Percentiles rank a stretch among this genome's conserved stretches.
Conservation (phyloP, 2,113 vertebrate species). For the Cariama cristata region DNA sequence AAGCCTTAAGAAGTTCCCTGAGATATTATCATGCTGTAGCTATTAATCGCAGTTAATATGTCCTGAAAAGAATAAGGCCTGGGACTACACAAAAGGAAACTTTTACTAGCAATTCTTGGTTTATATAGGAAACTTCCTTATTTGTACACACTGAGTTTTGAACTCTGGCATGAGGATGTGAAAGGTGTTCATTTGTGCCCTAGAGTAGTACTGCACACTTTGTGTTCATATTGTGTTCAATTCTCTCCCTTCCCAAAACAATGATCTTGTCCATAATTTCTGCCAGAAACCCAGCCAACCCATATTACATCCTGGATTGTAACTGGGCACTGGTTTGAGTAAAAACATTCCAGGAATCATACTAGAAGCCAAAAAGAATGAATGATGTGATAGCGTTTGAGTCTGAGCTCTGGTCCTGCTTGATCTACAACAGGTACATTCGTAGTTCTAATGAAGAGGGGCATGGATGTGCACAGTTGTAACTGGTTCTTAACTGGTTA, state of each 20-base stretch:
- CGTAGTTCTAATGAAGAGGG: neutral
- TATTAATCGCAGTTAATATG: neutral
- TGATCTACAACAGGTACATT: neutral
- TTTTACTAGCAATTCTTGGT: neutral
- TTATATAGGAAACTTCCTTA: neutral
- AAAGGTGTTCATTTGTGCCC: neutral
- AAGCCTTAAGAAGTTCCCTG: conserved; percentile 30
- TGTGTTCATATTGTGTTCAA: neutral
- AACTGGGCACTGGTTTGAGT: neutral
- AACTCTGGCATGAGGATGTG: neutral
- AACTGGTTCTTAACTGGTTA: neutral
- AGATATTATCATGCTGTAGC: conserved; percentile 15
- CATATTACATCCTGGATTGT: neutral
- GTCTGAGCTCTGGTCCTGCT: neutral
- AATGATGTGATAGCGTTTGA: neutral
- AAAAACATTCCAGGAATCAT: neutral
- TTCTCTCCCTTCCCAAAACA: neutral
- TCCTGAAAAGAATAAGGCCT: neutral
- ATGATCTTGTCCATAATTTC: neutral
- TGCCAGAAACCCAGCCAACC: neutral
- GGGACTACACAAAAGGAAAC: neutral
- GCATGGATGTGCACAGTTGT: neutral
- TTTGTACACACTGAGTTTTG: neutral
- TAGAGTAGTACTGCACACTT: neutral
- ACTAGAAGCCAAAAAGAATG: neutral